Conservation (phyloP, 1,140 invertebrate species). For the Cheumatopsyche charites region DNA sequence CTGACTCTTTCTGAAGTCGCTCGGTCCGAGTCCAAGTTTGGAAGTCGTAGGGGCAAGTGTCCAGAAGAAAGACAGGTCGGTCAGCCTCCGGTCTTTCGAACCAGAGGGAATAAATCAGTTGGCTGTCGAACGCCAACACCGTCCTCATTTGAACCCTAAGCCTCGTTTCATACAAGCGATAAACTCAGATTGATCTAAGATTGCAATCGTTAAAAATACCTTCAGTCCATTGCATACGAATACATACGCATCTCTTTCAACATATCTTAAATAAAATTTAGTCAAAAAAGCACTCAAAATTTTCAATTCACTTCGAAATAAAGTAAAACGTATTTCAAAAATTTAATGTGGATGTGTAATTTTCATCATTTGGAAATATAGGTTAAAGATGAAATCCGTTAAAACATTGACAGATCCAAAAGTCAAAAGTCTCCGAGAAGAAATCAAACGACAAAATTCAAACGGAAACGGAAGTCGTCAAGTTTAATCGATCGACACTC, state of each 20-base stretch:
- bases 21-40: conserved; percentile 27
- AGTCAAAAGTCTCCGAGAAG: not conserved
- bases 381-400: no score
- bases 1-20: not conserved
- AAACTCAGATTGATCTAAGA: not conserved
- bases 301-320: no score
- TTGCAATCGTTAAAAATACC: not conserved
- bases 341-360: no score
- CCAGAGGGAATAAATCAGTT: conserved; percentile 30
- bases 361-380: no score
- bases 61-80: conserved; percentile 23
- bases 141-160: not conserved
- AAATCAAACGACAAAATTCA: conserved; percentile 5
- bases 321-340: no score
- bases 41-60: conserved; percentile 18
- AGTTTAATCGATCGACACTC: conserved; percentile 24
- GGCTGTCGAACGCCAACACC: conserved; percentile 27
- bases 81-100: conserved; percentile 21
- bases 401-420: no score
- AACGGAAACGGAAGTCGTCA: conserved; percentile 20
- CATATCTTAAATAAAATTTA: no score
- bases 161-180: not conserved
- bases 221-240: no score
- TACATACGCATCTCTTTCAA: no score
- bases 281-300: no score